phyloP scores from a whole-genome alignment of 1,140 invertebrate genomes.

The Drosophila littoralis region DNA sequence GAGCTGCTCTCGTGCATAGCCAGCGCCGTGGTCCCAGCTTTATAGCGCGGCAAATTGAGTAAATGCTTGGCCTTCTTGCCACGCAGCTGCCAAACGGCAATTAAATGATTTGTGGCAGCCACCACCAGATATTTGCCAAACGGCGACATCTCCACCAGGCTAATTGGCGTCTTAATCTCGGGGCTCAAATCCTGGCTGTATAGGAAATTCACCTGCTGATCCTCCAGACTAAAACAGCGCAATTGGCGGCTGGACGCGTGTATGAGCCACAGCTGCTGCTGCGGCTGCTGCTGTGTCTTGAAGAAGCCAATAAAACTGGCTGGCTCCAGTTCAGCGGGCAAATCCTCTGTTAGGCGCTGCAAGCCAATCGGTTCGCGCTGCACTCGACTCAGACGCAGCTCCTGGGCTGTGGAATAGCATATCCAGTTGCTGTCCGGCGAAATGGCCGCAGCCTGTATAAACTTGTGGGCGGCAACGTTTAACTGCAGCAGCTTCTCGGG shows the following conservation, averaged over 20 bases:
- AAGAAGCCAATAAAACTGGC: conserved; percentile 85
- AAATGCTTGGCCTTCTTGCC: conserved; percentile 85
- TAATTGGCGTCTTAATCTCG: conserved; percentile 25
- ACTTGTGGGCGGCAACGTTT: conserved; percentile 54
- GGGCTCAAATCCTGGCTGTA: conserved; percentile 33
- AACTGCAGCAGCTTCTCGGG: conserved; percentile 89
- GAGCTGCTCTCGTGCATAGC: conserved; percentile 86
- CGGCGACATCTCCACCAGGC: conserved; percentile 56
- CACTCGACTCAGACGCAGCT: conserved; percentile 87
- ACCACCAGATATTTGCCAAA: conserved; percentile 87
- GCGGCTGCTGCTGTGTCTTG: conserved; percentile 69
- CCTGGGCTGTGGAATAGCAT: conserved; percentile 89
- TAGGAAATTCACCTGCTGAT: conserved; percentile 14
- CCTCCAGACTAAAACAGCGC: conserved; percentile 45
- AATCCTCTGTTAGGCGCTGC: conserved; percentile 84
- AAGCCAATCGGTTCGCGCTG: conserved; percentile 81
- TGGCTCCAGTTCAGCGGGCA: conserved; percentile 78
- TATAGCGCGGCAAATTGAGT: conserved; percentile 88
- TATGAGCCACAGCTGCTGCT: conserved; percentile 63
- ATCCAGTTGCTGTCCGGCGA: conserved; percentile 89
- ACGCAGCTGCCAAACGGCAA: conserved; percentile 87
- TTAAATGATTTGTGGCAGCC: conserved; percentile 86
- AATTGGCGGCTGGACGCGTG: conserved; percentile 57
- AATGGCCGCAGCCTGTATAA: conserved; percentile 85
- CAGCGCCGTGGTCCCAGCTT: conserved; percentile 88